Conservation (phyloP, 2,888 invertebrate species). For the Drosophila villosipedis region DNA sequence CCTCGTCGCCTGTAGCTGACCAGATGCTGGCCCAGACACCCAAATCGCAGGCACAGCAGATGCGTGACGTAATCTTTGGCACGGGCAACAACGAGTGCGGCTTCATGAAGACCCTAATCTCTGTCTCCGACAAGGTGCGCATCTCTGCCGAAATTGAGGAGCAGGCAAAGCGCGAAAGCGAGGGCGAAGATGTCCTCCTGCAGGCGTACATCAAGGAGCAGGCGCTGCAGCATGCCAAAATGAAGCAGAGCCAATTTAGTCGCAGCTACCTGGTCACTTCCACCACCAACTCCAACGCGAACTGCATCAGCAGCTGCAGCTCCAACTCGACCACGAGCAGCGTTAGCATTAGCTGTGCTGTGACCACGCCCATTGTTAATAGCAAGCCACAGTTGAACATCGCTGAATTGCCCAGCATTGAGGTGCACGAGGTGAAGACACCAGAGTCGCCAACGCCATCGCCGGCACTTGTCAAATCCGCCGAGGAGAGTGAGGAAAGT, state of each 20-base stretch:
- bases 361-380: slow-evolving; percentile 17
- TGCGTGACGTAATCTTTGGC: slow-evolving; percentile 83
- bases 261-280: slow-evolving; percentile 50
- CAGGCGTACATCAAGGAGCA: slow-evolving; percentile 91
- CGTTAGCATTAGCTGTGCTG: slow-evolving; percentile 11
- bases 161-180: slow-evolving; percentile 59
- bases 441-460: slow-evolving; percentile 39
- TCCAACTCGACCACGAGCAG: not conserved
- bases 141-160: slow-evolving; percentile 76
- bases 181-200: slow-evolving; percentile 88
- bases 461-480: slow-evolving; percentile 28
- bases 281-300: slow-evolving; percentile 1
- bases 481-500: slow-evolving; percentile 64
- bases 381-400: slow-evolving; percentile 40
- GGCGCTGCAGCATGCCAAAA: slow-evolving; percentile 89
- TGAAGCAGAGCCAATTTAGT: slow-evolving; percentile 88
- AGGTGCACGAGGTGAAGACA: slow-evolving; percentile 66
- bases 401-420: slow-evolving; percentile 67
- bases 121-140: slow-evolving; percentile 83
- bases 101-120: slow-evolving; percentile 84
- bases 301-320: not conserved
- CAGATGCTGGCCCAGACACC: slow-evolving; percentile 28
- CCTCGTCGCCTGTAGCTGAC: not conserved
- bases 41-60: slow-evolving; percentile 83
- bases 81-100: slow-evolving; percentile 80